Conservation (phyloP, 2,797 vertebrate species). For the Chelidonichthys spinosus region DNA sequence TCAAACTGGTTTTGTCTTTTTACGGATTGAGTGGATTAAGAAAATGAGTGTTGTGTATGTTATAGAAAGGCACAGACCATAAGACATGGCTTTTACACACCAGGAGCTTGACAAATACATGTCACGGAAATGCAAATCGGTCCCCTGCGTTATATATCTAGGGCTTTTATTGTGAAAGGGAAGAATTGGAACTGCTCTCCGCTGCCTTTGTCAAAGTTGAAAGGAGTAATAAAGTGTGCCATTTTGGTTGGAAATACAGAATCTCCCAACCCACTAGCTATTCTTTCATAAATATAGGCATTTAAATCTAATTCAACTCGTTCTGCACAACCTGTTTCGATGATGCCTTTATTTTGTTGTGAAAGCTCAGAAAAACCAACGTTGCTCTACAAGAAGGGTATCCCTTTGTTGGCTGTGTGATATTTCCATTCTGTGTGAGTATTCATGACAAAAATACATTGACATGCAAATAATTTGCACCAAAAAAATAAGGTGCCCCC, state of each 20-base stretch:
- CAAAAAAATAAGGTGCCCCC: neutral
- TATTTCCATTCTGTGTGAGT: neutral
- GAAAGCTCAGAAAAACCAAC: neutral
- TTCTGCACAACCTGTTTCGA: neutral
- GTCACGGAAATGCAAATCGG: too few species aligned
- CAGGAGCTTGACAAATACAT: neutral
- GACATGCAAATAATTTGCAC: neutral
- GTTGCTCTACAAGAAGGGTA: neutral
- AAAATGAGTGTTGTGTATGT: conserved; percentile 46
- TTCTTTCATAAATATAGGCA: too few species aligned
- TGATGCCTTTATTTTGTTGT: neutral
- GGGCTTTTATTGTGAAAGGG: too few species aligned
- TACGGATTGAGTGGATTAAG: conserved; percentile 43
- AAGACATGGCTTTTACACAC: conserved; percentile 12
- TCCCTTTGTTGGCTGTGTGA: neutral
- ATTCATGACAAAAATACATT: neutral
- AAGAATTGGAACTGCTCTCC: too few species aligned
- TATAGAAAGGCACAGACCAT: conserved; percentile 35
- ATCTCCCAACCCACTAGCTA: too few species aligned
- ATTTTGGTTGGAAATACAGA: too few species aligned
- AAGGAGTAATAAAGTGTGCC: too few species aligned
- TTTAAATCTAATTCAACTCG: neutral
- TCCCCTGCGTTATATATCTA: too few species aligned
- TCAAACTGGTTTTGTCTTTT: conserved; percentile 39
- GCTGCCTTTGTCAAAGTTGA: too few species aligned